Evolutionary conservation across 2,888 invertebrate genomes (phyloP).

Genomic region (Drosophila paramelanica): DNA sequence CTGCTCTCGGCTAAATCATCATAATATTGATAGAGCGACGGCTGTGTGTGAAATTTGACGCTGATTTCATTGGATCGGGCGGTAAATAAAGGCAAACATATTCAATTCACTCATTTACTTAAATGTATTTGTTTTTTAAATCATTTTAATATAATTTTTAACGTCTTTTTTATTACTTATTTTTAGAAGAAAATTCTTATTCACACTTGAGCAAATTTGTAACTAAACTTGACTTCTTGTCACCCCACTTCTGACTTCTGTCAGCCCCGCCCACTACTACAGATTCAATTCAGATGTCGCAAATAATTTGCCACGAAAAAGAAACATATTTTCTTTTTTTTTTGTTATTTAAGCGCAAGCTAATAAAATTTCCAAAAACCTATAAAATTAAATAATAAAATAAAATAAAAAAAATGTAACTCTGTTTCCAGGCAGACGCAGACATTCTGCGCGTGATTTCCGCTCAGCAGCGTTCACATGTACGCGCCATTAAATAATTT

Average conservation of each 20-base stretch:
- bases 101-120: too few relatives aligned
- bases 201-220: neutral
- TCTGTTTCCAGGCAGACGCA: conserved; percentile 51
- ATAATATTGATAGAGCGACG: conserved; percentile 14
- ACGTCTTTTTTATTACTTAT: too few relatives aligned
- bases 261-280: neutral
- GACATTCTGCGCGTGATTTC: conserved; percentile 76
- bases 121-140: too few relatives aligned
- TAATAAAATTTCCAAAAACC: conserved; percentile 60
- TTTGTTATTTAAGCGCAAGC: conserved; percentile 35
- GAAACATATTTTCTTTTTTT: conserved; percentile 51
- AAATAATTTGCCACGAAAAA: conserved; percentile 23
- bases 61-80: neutral
- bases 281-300: conserved; percentile 13
- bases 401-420: conserved; percentile 54
- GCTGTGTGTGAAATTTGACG: neutral
- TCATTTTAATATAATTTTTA: too few relatives aligned
- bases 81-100: too few relatives aligned
- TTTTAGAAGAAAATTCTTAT: neutral
- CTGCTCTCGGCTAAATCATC: conserved; percentile 4
- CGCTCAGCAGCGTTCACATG: conserved; percentile 66
- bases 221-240: neutral
- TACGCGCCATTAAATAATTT: conserved; percentile 83
- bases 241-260: neutral
- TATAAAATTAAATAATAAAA: conserved; percentile 71